phyloP scores from a whole-genome alignment of 1,140 invertebrate species.

The Drosophila eugracilis region DNA sequence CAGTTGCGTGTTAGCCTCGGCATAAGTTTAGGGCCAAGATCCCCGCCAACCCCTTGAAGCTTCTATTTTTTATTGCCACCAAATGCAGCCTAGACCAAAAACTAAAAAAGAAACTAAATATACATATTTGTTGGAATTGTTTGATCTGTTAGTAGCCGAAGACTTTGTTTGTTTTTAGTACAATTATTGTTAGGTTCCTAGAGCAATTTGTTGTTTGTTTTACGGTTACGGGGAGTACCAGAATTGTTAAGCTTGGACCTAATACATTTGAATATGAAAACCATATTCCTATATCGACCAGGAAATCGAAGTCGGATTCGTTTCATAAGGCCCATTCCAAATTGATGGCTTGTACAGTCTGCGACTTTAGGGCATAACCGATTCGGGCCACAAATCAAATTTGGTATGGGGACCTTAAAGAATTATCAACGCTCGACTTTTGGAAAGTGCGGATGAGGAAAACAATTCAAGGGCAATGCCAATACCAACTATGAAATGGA shows the following conservation, averaged over 20 bases:
- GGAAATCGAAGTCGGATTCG: neutral
- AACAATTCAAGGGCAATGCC: conserved; percentile 34
- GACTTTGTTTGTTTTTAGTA: conserved; percentile 66
- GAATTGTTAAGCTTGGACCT: conserved; percentile 1
- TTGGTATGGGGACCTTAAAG: conserved; percentile 6
- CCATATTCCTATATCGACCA: conserved; percentile 6
- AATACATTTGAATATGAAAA: neutral
- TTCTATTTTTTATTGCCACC: conserved; percentile 36
- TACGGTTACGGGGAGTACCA: conserved; percentile 2
- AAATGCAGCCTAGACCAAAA: conserved; percentile 81
- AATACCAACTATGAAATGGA: conserved; percentile 29
- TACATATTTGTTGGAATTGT: conserved; percentile 43
- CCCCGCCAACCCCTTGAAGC: neutral
- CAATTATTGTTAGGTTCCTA: conserved; percentile 53
- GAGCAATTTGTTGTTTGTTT: conserved; percentile 35
- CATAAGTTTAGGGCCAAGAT: neutral
- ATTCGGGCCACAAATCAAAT: conserved; percentile 23
- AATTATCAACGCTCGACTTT: conserved; percentile 13
- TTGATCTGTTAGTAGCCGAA: conserved; percentile 56
- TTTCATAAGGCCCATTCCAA: conserved; percentile 9
- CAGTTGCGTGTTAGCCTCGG: conserved; percentile 41
- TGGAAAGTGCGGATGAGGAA: conserved; percentile 32
- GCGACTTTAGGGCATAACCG: conserved; percentile 7
- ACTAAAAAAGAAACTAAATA: conserved; percentile 24
- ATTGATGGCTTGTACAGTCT: conserved; percentile 1